Base-by-base conservation (phyloP, 1,140 invertebrate genomes). In the Drosophila suzukii region DNA sequence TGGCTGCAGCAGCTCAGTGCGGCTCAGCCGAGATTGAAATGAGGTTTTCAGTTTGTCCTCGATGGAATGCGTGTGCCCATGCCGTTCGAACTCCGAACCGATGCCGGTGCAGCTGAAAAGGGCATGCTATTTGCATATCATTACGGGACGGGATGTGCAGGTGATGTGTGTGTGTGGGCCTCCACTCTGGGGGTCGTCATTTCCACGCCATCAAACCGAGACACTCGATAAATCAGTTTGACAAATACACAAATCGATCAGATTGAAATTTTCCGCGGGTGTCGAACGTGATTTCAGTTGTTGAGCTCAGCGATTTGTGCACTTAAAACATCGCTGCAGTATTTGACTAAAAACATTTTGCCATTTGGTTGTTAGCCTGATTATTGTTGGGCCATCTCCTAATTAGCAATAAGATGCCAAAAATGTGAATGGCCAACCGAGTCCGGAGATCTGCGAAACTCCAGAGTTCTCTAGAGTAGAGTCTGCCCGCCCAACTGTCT, bases 61-160 rank as follows among this genome's bases (percentile, higher is more conserved):
- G 47, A 44, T 75, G 58, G 60, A 56, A 57, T 75, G 73, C 38
- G 47, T 41, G 39, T 53, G 47, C 46, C 61, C 60, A 43, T 66
- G 47, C 47, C 36, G 46, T 13, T 34, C 39, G 30, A 63, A 60
- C 30, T 20, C 12, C 27, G 15, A 46, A 44, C 56, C 43, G 43
- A 56, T 66, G 60, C 38, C 49, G 44, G 49, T 58, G 75, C 51
- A 70, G 58, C 61, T 68, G 78, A 78, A 88, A 86, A 88, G 82
- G 66, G 79, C 82, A 86, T 73, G 47, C 79, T 88, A 89, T 88
- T 88, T 83, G 84, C 83, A 88, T 89, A 83, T 80, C 84, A 88
- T 89, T 88, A 89, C 76, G 30, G 39, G 38, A 36, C 54, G 41
- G 77, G 34, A 34, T 6, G 49, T 7, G 24, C 6, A 5, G 13